Evolutionary conservation across 2,113 vertebrate genomes (phyloP).

Genomic region (Microcebus tavaratra): DNA sequence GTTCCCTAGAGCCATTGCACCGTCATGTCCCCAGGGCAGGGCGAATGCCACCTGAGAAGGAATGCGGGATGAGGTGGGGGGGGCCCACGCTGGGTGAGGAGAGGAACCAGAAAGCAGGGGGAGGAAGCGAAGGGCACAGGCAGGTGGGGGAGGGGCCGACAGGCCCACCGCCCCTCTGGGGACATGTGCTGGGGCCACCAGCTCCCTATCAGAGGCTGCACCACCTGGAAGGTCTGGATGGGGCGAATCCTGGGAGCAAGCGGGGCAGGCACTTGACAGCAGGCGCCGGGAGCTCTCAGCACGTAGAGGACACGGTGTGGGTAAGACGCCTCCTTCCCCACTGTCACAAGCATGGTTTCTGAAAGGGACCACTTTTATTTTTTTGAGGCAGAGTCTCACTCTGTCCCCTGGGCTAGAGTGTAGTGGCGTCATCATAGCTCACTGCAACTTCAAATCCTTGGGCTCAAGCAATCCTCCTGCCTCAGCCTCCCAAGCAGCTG

Average conservation of each 20-base stretch:
- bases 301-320: neutral
- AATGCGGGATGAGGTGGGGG: neutral
- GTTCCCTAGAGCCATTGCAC: neutral
- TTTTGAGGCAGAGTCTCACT: neutral
- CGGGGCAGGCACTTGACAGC: too few species aligned
- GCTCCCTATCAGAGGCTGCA: neutral
- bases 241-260: neutral
- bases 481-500: too few species aligned
- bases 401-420: too few species aligned
- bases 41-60: neutral
- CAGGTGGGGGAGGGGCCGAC: rapidly evolving
- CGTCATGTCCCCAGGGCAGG: neutral
- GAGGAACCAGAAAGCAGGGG: neutral
- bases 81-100: neutral
- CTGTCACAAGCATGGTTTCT: neutral
- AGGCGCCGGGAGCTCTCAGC: neutral
- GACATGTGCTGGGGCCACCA: rapidly evolving
- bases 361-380: neutral
- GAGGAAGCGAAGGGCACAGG: neutral
- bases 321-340: neutral
- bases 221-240: too few species aligned
- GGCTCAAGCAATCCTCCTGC: neutral
- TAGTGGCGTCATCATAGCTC: too few species aligned
- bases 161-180: rapidly evolving
- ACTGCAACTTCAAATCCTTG: too few species aligned